Evolutionary conservation across 2,797 vertebrate genomes (phyloP), one percentile per base, ranked within the genome.

Genomic region (Platyrinchus mystaceus): DNA sequence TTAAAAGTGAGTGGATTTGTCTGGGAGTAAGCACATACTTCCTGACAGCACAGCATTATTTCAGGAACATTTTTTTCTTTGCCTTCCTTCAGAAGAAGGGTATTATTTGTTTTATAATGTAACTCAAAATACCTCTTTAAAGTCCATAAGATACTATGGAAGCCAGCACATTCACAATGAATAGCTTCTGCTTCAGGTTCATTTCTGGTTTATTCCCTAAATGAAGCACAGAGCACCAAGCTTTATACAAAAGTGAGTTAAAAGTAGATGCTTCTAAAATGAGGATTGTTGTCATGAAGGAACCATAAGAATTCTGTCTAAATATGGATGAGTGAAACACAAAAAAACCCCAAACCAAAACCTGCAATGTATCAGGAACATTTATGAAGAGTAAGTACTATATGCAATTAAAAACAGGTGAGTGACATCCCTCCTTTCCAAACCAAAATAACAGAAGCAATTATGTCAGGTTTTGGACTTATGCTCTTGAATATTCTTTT

Each of bases 121-220:
- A 71, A 23, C 60, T 87, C 36, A 80, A 93, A 97, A 83, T 53
- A 83, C 34, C 71, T 70, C 66, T 92, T 82, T 68, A 77, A 93
- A 92, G 74, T 56, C 78, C 27, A 0, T 68, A 75, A 78, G 82
- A 77, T 41, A 56, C 49, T 83, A 39, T 71, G 50, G 62, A 85
- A 83, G 49, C 13, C 47, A 34, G 83, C 71, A 83, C 4, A 11
- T 74, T 56, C 36, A 30, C 9, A 2, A 71, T 68, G 39, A 89
- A 89, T 68, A 80, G 36, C 62, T 93, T 87, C 58, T 77, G 37
- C 43, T 90, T 60, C n/a, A 63, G 67, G 90, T 89, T 90, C 79
- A 94, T 95, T 89, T 87, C 56, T 52, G 41, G 2, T 90, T 89
- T 73, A 73, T 80, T 87, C 52, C 70, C 13, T 62, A 77, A 92